Evolutionary conservation across 64 coral and sea anemone genomes (phyloP).

Genomic region (Stylophora pistillata): DNA sequence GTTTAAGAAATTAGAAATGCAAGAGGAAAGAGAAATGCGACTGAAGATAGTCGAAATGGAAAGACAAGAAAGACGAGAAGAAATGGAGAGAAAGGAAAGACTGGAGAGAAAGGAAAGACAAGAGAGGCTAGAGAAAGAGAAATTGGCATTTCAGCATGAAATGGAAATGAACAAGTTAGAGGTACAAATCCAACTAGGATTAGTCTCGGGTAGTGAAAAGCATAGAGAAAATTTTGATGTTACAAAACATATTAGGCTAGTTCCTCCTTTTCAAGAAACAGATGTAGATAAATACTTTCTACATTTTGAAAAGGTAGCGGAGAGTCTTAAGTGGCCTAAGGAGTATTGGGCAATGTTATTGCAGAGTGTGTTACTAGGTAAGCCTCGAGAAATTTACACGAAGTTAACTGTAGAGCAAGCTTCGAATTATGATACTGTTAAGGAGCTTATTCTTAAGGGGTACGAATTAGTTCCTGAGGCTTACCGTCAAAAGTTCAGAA

Average conservation of each 20-base stretch:
- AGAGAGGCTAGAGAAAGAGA: slow-evolving; percentile 12
- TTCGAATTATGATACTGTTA: slow-evolving; percentile 54
- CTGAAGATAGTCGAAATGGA: too few species aligned
- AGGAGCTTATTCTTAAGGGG: slow-evolving; percentile 60
- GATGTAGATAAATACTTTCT: slow-evolving; percentile 32
- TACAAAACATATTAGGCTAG: slow-evolving; percentile 24
- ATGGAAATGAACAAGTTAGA: slow-evolving; percentile 36
- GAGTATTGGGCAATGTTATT: slow-evolving; percentile 52
- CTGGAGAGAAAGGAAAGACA: slow-evolving; percentile 32
- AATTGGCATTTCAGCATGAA: not conserved
- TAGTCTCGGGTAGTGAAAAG: too few species aligned
- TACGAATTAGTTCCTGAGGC: slow-evolving; percentile 75
- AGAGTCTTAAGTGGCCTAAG: slow-evolving; percentile 42
- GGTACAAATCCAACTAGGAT: not conserved
- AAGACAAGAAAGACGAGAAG: too few species aligned
- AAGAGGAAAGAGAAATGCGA: too few species aligned
- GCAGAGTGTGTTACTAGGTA: slow-evolving; percentile 47
- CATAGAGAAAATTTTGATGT: slow-evolving; percentile 2
- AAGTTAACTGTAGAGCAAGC: slow-evolving; percentile 54
- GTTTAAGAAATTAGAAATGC: too few species aligned
- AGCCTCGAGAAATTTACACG: slow-evolving; percentile 42
- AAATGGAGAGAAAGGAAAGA: too few species aligned
- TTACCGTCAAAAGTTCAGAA: slow-evolving; percentile 58
- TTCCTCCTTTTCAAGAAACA: slow-evolving; percentile 25
- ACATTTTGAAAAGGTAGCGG: slow-evolving; percentile 8